These are phyloP conservation scores for Leptodactylus fallax DNA, from an alignment of 2,797 vertebrate genomes.

Conservation along the genomic window DNA sequence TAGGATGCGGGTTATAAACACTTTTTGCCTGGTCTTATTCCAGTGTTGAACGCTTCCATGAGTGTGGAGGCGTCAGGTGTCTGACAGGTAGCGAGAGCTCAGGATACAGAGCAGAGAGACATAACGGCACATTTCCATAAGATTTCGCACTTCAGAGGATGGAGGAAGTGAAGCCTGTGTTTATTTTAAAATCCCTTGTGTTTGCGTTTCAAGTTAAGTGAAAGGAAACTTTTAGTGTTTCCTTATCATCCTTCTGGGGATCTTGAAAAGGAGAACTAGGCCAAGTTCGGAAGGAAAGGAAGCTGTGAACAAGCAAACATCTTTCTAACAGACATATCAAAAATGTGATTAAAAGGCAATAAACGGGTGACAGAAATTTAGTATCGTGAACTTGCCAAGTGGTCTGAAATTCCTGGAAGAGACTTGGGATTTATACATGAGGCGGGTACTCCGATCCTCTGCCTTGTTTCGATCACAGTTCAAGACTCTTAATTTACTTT, in stretches of 20 bases:
- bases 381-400: neutral
- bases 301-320: conserved; percentile 76
- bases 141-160: conserved; percentile 26
- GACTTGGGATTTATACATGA: neutral
- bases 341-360: conserved; percentile 42
- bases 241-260: conserved; percentile 78
- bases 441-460: neutral
- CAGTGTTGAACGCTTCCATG: no score
- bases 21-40: neutral
- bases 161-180: conserved; percentile 67
- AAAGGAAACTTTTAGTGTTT: conserved; percentile 73
- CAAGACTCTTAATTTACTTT: neutral
- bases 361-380: conserved; percentile 5
- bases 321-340: conserved; percentile 66
- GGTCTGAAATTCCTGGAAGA: neutral
- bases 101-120: conserved; percentile 65
- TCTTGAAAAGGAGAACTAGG: conserved; percentile 72
- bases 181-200: conserved; percentile 70
- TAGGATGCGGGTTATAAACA: neutral
- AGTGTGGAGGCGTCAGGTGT: conserved; percentile 30
- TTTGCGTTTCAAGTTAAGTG: conserved; percentile 67
- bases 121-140: conserved; percentile 66
- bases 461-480: neutral
- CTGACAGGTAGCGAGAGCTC: conserved; percentile 57
- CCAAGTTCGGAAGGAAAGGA: conserved; percentile 76